Base-by-base conservation (phyloP, 35 echinoderm and acorn worm genomes). In the Anneissia japonica region DNA sequence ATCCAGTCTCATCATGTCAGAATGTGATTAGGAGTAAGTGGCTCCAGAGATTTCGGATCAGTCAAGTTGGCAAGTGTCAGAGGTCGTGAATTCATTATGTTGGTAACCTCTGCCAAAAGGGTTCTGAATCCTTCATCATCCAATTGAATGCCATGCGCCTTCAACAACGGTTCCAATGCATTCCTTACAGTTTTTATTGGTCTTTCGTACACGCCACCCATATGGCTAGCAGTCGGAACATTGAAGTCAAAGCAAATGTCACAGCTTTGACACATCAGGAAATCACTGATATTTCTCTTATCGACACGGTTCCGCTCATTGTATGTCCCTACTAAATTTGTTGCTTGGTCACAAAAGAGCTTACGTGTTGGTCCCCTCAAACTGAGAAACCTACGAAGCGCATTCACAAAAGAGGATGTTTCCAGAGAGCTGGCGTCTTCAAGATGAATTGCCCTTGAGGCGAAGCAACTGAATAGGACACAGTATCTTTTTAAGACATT, bases 21-120 rank as follows among this genome's bases (percentile, higher is more conserved):
- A 14, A 91, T 31, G 77, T 91, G 89, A 46, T 87, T 91, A 32
- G 84, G 90, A n/a, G 90, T 86, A 0, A 91, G 30, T 6, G 90
- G 90, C 34, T 91, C 90, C 34, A 38, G 43, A 17, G 84, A 73
- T 32, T 39, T 74, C 33, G 77, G 76, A 73, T 79, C 77, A 46
- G 26, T 3, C 6, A 14, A 1, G 39, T 43, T 83, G 33, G 21
- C 12, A 17, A 9, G 11, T 41, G 38, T 46, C 35, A 45, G 30
- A 19, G 81, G 93, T 36, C 93, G 39, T 39, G 84, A 73, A 75
- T 94, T 95, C 34, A 95, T 46, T 21, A 91, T 88, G 14, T 80
- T 81, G 29, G 84, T 85, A 79, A 86, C 93, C 38, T 95, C 89
- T 32, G 79, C 77, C 93, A 95, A 84, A 36, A 95, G 82, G 0